Base-by-base conservation (phyloP, 2,888 invertebrate species). In the Euplagia quadripunctaria region DNA sequence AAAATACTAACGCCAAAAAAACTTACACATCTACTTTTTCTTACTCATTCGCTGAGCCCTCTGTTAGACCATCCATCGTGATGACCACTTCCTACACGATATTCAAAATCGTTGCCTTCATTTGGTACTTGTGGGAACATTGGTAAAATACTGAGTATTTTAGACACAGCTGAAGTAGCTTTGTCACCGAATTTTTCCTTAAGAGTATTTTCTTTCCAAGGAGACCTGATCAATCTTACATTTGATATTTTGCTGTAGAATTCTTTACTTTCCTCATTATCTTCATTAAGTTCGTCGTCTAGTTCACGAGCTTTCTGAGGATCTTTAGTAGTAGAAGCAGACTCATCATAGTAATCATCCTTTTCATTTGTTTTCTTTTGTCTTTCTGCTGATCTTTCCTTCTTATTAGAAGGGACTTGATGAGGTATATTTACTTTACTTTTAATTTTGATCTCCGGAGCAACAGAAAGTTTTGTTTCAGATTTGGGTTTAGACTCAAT, bases 281-380 rank as follows among this genome's bases (percentile, higher is more conserved):
- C 90, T 2, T 91, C 90, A 71, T 84, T 84, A 31, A 86, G 81
- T 14, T 89, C 88, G 16, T 88, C 88, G 7, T 87, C 88, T 11
- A 74, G 20, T 3, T 86, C 84, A 20, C 78, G 79, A 12, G 71
- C 8, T 68, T 85, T 86, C 68, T 84, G 84, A 42, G 82, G 64
- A 17, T 68, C 64, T 73, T 81, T 87, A 4, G 83, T 83, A 7
- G 84, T 84, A 31, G 86, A 88, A 41, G 84, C 83, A 4, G 77
- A 66, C 43, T 90, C 88, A 55, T 91, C 92, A 43, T 93, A 91
- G 76, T 92, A 90, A 72, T 92, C 91, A 20, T 90, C 87, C 64
- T 88, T 87, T 9, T 87, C 79, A 1, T 74, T 79, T 41, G 76
- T 68, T 80, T 89, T 89, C 64, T 80, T 87, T 11, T 71, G 76